Percentiles rank a stretch among this genome's conserved stretches.
Conservation (phyloP, 64 coral and sea anemone species). For the Stichodactyla mertensii region DNA sequence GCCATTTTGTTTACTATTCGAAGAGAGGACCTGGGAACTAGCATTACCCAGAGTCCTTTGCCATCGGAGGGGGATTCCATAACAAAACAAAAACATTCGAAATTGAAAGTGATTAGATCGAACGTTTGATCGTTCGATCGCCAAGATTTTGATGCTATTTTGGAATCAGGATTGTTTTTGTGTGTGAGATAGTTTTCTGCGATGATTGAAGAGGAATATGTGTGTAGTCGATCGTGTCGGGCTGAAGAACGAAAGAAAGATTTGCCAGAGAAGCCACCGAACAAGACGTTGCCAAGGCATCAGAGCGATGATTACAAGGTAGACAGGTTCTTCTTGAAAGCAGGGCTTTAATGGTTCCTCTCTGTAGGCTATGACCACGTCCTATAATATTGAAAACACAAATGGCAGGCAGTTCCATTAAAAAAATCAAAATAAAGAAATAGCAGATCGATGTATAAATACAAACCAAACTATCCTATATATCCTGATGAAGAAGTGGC, state of each 20-base stretch:
- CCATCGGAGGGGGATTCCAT: not conserved
- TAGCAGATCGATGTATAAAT: too few relatives aligned
- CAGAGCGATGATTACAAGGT: slow-evolving; percentile 47
- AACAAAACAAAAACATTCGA: not conserved
- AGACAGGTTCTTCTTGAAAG: not conserved
- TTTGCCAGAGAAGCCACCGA: slow-evolving; percentile 45
- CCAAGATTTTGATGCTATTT: not conserved
- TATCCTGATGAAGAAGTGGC: too few relatives aligned
- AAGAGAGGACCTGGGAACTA: not conserved
- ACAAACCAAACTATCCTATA: too few relatives aligned
- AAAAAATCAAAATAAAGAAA: too few relatives aligned
- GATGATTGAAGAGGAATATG: slow-evolving; percentile 32
- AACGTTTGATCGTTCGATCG: slow-evolving; percentile 22
- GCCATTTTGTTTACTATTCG: slow-evolving; percentile 47
- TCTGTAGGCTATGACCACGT: too few relatives aligned
- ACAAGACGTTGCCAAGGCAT: slow-evolving; percentile 77
- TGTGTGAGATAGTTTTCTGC: not conserved
- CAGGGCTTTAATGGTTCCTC: not conserved
- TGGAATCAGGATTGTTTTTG: not conserved
- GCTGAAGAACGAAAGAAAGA: slow-evolving; percentile 44
- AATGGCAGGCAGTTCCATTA: too few relatives aligned
- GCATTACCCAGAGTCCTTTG: slow-evolving; percentile 18
- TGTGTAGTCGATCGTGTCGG: slow-evolving; percentile 48
- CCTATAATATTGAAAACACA: too few relatives aligned
- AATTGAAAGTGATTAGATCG: not conserved